Base-by-base conservation (phyloP, 2,113 vertebrate species). In the Mastomys coucha region DNA sequence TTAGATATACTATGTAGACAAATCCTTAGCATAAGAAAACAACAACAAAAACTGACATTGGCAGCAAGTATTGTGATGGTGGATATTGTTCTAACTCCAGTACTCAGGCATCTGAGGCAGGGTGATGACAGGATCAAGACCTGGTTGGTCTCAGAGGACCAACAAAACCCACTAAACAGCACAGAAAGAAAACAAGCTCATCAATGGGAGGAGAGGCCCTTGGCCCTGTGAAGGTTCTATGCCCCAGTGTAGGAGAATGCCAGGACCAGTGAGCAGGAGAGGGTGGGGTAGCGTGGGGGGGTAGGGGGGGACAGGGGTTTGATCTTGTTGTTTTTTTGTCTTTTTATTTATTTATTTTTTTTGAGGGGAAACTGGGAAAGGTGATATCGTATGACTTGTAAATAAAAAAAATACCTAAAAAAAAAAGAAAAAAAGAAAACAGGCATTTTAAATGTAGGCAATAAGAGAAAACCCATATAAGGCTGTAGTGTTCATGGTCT, bases 401-500 rank as follows among this genome's bases (percentile, higher is more conserved):
- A 45, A 45, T 45, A 45, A 45, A 45, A 5, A 45, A 45, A 45
- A 45, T 45, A 45, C 5, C 3, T 45, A 45, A 4, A 45, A 45
- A 45, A 45, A 45, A 45, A 45, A 45, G 45, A 45, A 53, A 7
- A 53, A 67, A 58, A 58, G 17, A 58, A 58, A 58, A 36, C 19
- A 49, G 84, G 17, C 70, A 96, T 96, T 92, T 88, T 73, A 91
- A 91, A 73, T 87, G 81, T 60, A 65, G 5, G 63, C 82, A 90
- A 7, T 49, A 49, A 49, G 53, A 92, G 56, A 70, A 95, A 89
- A 94, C 65, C 91, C n/a, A n/a, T 45, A 87, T 17, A 56, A 45
- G 31, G 58, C 19, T 33, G 60, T 22, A 94, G 58, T 92, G 42
- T 80, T 82, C 76, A 5, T 88, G 81, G 78, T 14, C 33, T 33